Evolutionary conservation across 2,797 vertebrate species (phyloP).

Genomic region (Lemur catta): DNA sequence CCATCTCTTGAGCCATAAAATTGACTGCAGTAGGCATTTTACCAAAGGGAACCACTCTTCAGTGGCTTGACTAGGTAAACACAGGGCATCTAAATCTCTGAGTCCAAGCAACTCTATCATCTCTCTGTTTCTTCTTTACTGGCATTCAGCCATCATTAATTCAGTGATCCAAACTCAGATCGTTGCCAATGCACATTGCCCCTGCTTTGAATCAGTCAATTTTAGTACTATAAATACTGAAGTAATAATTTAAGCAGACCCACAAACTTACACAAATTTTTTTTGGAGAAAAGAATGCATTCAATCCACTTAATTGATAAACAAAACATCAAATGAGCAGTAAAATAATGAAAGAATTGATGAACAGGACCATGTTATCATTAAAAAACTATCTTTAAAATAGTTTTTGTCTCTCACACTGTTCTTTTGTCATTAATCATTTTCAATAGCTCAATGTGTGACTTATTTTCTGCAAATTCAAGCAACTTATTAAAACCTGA

Average conservation of each 20-base stretch:
- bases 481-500: background rate
- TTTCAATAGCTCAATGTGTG: background rate
- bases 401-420: background rate
- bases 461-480: background rate
- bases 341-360: background rate
- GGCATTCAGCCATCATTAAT: background rate
- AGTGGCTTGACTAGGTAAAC: background rate
- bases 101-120: background rate
- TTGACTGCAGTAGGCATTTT: background rate
- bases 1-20: constrained; percentile 17
- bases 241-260: background rate
- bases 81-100: background rate
- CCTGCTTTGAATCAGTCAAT: background rate
- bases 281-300: background rate
- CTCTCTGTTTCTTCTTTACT: background rate
- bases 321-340: background rate
- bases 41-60: background rate
- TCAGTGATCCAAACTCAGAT: background rate
- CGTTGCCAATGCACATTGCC: background rate
- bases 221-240: background rate
- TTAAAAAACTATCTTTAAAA: background rate
- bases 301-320: background rate
- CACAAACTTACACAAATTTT: background rate
- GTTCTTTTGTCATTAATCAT: background rate
- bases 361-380: background rate